A percentile compares a stretch with the other conserved stretches of the same genome.
phyloP scores from a whole-genome alignment of 2,888 invertebrate species.

The Diarsia dahlii region DNA sequence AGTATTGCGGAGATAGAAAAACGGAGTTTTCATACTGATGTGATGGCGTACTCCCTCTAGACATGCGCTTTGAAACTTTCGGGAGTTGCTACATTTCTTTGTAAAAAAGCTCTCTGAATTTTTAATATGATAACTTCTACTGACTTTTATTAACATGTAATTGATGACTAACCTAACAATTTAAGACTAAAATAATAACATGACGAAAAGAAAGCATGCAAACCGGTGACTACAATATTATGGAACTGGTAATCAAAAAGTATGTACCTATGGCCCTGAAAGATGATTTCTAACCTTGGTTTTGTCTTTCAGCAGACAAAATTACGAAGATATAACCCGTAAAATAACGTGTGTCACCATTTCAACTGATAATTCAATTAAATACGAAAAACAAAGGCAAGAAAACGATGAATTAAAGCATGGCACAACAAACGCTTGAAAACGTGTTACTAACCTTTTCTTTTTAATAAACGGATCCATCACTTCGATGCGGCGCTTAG shows the following conservation, averaged over 20 bases:
- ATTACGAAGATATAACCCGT: background rate
- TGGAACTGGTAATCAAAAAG: background rate
- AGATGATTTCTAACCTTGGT: background rate
- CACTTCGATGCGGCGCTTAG: slow-evolving; percentile 96
- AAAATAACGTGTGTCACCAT: background rate
- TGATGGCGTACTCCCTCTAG: background rate
- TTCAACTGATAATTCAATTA: slow-evolving; percentile 42
- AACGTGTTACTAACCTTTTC: slow-evolving; percentile 91
- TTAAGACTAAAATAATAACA: background rate
- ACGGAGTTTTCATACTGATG: too few species aligned
- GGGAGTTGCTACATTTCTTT: background rate
- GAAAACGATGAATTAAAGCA: slow-evolving; percentile 71
- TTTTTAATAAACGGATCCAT: slow-evolving; percentile 95
- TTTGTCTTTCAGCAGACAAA: background rate
- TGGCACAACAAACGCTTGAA: slow-evolving; percentile 69
- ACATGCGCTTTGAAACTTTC: slow-evolving; percentile 33
- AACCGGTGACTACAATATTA: slow-evolving; percentile 31
- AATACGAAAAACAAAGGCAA: slow-evolving; percentile 62
- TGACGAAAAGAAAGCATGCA: slow-evolving; percentile 4
- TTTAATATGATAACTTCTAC: slow-evolving; percentile 2
- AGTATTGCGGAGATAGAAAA: background rate
- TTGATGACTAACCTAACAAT: too few species aligned
- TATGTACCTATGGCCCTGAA: background rate
- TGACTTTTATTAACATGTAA: background rate
- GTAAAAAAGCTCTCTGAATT: slow-evolving; percentile 18